Percentiles rank a stretch among this genome's conserved stretches.
phyloP scores from a whole-genome alignment of 2,797 vertebrate genomes.

The Amblyopsis hoosieri region DNA sequence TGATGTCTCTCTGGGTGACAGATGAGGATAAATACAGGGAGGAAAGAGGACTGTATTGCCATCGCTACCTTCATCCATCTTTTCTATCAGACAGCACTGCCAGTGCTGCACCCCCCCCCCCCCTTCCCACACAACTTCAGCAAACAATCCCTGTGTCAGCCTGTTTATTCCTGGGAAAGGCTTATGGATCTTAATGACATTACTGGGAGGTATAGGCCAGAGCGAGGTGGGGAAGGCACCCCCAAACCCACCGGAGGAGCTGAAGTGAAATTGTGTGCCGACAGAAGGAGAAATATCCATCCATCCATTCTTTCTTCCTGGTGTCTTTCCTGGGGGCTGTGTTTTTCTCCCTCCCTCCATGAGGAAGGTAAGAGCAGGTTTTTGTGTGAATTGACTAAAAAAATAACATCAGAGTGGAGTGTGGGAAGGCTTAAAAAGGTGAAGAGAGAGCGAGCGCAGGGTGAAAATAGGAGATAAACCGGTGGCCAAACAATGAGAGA shows the following conservation, averaged over 20 bases:
- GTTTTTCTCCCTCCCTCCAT: neutral
- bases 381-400: too few species aligned
- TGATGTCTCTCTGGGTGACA: constrained; percentile 23
- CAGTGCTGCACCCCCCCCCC: neutral
- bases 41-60: constrained; percentile 41
- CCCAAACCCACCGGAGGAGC: constrained; percentile 41
- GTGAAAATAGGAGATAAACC: constrained; percentile 18
- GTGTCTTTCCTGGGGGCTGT: constrained; percentile 31
- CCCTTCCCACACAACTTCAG: constrained; percentile 36
- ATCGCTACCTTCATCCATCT: constrained; percentile 53
- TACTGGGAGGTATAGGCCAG: constrained; percentile 47
- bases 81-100: constrained; percentile 15
- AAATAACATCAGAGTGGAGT: neutral
- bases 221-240: constrained; percentile 35
- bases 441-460: constrained; percentile 15
- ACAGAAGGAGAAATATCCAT: constrained; percentile 48
- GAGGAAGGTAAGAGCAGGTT: neutral
- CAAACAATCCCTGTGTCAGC: constrained; percentile 65
- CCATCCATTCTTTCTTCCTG: constrained; percentile 27
- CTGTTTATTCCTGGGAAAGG: constrained; percentile 69
- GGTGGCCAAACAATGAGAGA: neutral
- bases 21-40: constrained; percentile 33
- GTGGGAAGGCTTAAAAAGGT: neutral
- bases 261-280: constrained; percentile 72
- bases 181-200: constrained; percentile 79